Conservation (phyloP, 1,140 invertebrate genomes). For the Brachionus sp. region DNA sequence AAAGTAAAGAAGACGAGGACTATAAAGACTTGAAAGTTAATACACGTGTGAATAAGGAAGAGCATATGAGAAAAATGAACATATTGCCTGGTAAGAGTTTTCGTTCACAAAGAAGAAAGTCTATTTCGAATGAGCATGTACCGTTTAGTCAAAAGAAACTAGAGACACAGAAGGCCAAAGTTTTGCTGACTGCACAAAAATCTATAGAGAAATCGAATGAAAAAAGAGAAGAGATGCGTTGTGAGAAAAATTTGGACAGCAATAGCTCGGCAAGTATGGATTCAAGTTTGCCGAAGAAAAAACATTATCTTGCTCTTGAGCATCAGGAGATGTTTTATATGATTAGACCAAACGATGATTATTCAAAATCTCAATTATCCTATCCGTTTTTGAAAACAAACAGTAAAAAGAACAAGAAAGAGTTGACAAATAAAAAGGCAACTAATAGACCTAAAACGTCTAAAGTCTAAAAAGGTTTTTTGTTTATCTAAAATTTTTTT, state of each 20-base stretch:
- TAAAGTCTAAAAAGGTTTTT: neutral
- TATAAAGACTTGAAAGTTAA: neutral
- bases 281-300: neutral
- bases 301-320: neutral
- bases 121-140: neutral
- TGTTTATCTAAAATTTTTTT: too few species aligned
- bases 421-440: neutral
- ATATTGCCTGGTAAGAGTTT: neutral
- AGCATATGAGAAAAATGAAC: slow-evolving; percentile 23
- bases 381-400: neutral
- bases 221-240: neutral
- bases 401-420: neutral
- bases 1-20: neutral
- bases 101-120: neutral
- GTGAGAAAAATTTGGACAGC: neutral
- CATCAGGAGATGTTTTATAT: slow-evolving; percentile 4
- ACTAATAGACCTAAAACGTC: neutral
- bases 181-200: neutral
- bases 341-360: neutral
- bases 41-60: neutral
- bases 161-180: neutral
- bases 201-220: neutral
- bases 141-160: neutral
- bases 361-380: neutral
- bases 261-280: neutral